Evolutionary conservation across 2,797 vertebrate genomes (phyloP).

Genomic region (Remorina albescens): DNA sequence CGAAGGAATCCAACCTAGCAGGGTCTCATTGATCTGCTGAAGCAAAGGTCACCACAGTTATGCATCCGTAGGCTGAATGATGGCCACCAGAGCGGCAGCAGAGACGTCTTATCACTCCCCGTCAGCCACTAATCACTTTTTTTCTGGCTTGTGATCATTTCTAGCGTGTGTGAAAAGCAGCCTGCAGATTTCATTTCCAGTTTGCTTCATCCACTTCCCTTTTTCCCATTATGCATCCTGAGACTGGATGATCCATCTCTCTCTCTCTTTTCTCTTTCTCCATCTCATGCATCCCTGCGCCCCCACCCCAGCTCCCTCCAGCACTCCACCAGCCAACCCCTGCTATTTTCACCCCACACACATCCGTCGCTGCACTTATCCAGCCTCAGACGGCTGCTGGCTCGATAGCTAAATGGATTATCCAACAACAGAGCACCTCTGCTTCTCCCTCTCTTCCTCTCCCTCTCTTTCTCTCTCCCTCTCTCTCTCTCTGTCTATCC

Average conservation of each 20-base stretch:
- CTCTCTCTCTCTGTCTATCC: conserved; percentile 64
- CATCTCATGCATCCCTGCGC: conserved; percentile 43
- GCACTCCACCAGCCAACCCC: conserved; percentile 76
- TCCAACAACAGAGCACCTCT: conserved; percentile 98
- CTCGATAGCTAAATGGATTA: conserved; percentile 95
- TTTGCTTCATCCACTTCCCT: conserved; percentile 49
- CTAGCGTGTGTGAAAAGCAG: conserved; percentile 43
- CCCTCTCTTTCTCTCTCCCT: conserved; percentile 54
- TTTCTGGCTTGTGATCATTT: conserved; percentile 43
- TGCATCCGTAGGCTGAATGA: conserved; percentile 59
- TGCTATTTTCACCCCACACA: conserved; percentile 86
- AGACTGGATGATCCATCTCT: conserved; percentile 68
- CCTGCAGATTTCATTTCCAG: conserved; percentile 56
- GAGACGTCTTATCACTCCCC: conserved; percentile 1
- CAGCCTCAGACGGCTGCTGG: conserved; percentile 93
- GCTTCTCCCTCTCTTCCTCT: conserved; percentile 83
- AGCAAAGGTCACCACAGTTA: conserved; percentile 73
- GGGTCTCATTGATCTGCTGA: conserved; percentile 72
- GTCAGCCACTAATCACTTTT: conserved; percentile 6
- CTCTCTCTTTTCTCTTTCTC: conserved; percentile 45
- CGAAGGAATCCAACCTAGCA: conserved; percentile 72
- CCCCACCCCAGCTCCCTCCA: conserved; percentile 59
- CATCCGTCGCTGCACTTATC: conserved; percentile 87
- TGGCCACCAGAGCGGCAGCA: conserved; percentile 57
- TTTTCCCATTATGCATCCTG: conserved; percentile 60